phyloP scores from a whole-genome alignment of 2,797 vertebrate species.

The Sebastes matsubarae region DNA sequence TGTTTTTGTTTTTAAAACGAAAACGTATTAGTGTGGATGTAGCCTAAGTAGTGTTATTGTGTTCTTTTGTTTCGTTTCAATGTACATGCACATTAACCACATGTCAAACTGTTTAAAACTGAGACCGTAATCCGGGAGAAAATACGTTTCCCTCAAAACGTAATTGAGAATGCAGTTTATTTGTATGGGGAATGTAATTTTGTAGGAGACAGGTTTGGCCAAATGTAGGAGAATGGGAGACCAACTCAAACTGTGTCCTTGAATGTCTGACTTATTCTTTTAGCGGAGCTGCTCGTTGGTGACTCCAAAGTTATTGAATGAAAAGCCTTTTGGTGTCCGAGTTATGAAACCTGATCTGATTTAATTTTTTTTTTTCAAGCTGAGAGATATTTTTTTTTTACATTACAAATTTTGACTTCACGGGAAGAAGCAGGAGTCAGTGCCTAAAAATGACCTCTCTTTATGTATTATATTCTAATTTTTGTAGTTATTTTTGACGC shows the following conservation, averaged over 20 bases:
- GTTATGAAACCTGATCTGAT: not conserved
- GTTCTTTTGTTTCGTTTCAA: no score
- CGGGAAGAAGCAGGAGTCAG: slow-evolving; percentile 10
- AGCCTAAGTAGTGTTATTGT: no score
- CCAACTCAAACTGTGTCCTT: slow-evolving; percentile 49
- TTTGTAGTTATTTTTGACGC: slow-evolving; percentile 7
- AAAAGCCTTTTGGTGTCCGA: not conserved
- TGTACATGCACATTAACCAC: no score
- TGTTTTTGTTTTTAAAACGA: no score
- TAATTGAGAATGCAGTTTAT: no score
- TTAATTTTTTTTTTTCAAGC: not conserved
- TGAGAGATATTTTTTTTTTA: not conserved
- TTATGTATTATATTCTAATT: not conserved
- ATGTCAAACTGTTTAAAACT: no score
- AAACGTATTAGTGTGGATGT: no score
- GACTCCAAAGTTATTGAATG: not conserved
- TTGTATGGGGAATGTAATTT: no score
- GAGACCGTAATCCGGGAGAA: no score
- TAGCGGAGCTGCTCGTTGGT: not conserved
- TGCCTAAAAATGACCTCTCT: slow-evolving; percentile 31
- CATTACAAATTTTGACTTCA: slow-evolving; percentile 13
- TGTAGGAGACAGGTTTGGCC: no score
- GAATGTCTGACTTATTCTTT: not conserved
- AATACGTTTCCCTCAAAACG: no score
- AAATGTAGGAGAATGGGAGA: slow-evolving; percentile 27